Evolutionary conservation across 2,113 vertebrate species (phyloP).

Genomic region (Oxygymnocypris stewartii): DNA sequence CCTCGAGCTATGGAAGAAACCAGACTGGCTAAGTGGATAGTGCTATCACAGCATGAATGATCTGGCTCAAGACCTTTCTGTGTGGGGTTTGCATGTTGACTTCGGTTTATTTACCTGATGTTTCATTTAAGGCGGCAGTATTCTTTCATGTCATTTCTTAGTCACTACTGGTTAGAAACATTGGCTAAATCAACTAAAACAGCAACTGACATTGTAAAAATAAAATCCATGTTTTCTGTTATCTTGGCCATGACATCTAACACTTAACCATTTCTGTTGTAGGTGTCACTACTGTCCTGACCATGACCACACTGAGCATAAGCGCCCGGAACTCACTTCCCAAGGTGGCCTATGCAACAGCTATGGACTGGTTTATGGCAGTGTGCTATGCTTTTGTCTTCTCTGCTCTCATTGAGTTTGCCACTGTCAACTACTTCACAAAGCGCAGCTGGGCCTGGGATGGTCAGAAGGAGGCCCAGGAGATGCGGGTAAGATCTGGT

Average conservation of each 20-base stretch:
- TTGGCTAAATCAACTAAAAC: background rate
- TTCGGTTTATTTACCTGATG: background rate
- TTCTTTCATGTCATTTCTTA: background rate
- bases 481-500: constrained; percentile 85
- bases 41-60: background rate
- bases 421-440: constrained; percentile 99
- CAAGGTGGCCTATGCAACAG: constrained; percentile 98
- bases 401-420: constrained; percentile 99
- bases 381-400: constrained; percentile 99
- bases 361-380: constrained; percentile 99
- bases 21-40: background rate
- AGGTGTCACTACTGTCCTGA: constrained; percentile 98
- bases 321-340: constrained; percentile 98
- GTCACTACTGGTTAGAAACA: background rate
- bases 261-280: constrained; percentile 45
- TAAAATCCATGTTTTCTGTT: background rate
- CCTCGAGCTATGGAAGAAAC: background rate
- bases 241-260: background rate
- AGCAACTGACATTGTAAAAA: background rate
- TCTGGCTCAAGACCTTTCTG: background rate
- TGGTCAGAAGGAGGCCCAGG: constrained; percentile 94
- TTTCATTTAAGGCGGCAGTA: background rate
- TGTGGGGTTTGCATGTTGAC: background rate
- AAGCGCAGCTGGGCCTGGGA: constrained; percentile 99
- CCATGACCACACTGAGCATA: constrained; percentile 99